Base-by-base conservation (phyloP, 2,888 invertebrate genomes). In the Mesorhabditis belari region DNA sequence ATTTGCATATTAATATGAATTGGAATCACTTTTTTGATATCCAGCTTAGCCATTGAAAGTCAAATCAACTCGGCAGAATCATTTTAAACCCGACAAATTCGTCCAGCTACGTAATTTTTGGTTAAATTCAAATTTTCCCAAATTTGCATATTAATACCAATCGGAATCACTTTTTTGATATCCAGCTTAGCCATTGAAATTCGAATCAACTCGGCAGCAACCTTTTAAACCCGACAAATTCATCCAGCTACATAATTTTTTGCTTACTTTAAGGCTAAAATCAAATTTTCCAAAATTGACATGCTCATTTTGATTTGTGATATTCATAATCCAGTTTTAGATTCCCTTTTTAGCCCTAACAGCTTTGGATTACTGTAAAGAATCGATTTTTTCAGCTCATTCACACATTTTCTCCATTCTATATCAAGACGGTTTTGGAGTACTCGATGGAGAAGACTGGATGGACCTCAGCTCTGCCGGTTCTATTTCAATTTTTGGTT, bases 361-460 rank as follows among this genome's bases (percentile, higher is more conserved):
- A 35, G 17, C 35, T 12, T 6, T 17, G 35, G 9, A 35, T 6
- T 35, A 35, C 44, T n/a, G 44, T 9, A 35, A 35, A 35, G 3
- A 52, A n/a, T n/a, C n/a, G n/a, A n/a, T n/a, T n/a, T n/a, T 27
- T 60, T 54, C 27, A 74, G 65, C 58, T 74, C 9, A 71, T 74
- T 24, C 73, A 74, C 55, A 74, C 70, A 55, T 74, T 71, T 56
- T 72, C 71, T 3, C 73, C 73, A 0, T 60, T 72, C 0, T 74
- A 69, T 49, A 63, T 74, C 4, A 65, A 66, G 49, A 55, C 64
- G 24, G 74, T 79, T 5, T 70, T 79, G 4, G 66, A 67, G 9
- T 67, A 76, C 55, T 77, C 78, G 0, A 69, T 79, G 9, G 71
- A 75, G 44, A 75, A 79, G 56, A 79, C 79, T 17, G 79, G 79